Conservation (phyloP, 2,888 invertebrate species). For the Beris chalybata region DNA sequence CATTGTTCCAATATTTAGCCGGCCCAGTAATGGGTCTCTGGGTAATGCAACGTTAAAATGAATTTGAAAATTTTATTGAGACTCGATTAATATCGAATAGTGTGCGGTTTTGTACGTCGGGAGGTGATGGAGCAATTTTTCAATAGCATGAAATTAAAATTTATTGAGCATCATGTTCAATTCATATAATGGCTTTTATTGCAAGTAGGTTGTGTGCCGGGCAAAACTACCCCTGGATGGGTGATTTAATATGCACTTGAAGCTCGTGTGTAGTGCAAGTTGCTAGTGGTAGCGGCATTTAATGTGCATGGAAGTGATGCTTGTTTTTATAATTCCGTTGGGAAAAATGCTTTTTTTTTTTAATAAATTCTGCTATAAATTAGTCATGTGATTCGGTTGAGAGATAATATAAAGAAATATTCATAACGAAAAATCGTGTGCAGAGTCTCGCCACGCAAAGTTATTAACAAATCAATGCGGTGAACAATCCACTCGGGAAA, state of each 20-base stretch:
- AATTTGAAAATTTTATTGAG: slow-evolving; percentile 30
- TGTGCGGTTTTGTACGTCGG: background rate
- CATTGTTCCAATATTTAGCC: slow-evolving; percentile 30
- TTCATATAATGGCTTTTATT: slow-evolving; percentile 4
- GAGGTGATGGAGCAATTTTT: slow-evolving; percentile 14
- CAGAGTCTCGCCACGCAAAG: too few relatives aligned
- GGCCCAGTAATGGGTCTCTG: slow-evolving; percentile 11
- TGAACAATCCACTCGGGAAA: too few relatives aligned
- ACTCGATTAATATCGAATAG: slow-evolving; percentile 27
- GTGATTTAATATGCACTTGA: too few relatives aligned
- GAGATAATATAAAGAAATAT: too few relatives aligned
- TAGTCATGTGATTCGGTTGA: slow-evolving; percentile 18
- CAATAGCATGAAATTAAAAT: slow-evolving; percentile 26
- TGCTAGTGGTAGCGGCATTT: too few relatives aligned
- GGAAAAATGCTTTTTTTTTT: background rate
- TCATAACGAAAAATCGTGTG: too few relatives aligned
- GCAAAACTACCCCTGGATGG: too few relatives aligned
- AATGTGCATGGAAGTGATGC: too few relatives aligned
- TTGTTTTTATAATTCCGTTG: too few relatives aligned
- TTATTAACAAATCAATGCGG: too few relatives aligned
- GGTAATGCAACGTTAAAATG: slow-evolving; percentile 20
- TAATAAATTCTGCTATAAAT: slow-evolving; percentile 13
- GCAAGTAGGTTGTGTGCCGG: too few relatives aligned
- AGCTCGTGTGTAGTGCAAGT: too few relatives aligned
- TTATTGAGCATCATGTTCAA: slow-evolving; percentile 27